Base-by-base conservation (phyloP, 2,888 invertebrate genomes). In the Drosophila formosana region DNA sequence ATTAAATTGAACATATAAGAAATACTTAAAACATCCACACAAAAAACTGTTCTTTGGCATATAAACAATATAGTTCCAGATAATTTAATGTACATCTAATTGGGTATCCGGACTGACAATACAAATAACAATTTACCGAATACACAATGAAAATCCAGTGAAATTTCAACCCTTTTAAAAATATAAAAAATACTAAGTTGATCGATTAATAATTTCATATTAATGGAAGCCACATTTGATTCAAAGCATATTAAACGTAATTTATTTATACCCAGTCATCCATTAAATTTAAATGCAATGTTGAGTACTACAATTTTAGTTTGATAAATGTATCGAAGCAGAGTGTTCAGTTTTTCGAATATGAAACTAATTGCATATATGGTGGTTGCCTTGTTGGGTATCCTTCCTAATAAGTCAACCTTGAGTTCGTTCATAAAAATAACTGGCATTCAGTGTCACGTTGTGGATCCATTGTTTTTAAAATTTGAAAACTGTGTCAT, bases 401-500 rank as follows among this genome's bases (percentile, higher is more conserved):
- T 13, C 39, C 6, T 41, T 13, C 18, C 13, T 2, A 18, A 7
- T 41, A 41, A 13, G 2, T 13, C 3, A 6, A 41, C 18, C 2
- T 13, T 41, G 3, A 3, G 39, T 18, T 18, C 39, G 4, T 6
- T 41, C 3, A 13, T 18, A 3, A 41, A 41, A 18, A 41, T 41
- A 13, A 41, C 13, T 1, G 39, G 39, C 1, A 5, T 41, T 18
- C 13, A 13, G 7, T 41, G 39, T 13, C 13, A 7, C 2, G 39
- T 7, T 3, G 18, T 41, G 3, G 39, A 41, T 41, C 39, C 39
- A 41, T 13, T 13, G 39, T 41, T 13, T 41, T 0, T 18, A 7
- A 41, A 7, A 18, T 13, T 41, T 18, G 39, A 41, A 41, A 41
- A 41, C 18, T 41, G 39, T 41, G 39, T 41, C 39, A 13, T 41